Evolutionary conservation across 2,888 invertebrate species (phyloP).

Genomic region (Lamproptera curius): DNA sequence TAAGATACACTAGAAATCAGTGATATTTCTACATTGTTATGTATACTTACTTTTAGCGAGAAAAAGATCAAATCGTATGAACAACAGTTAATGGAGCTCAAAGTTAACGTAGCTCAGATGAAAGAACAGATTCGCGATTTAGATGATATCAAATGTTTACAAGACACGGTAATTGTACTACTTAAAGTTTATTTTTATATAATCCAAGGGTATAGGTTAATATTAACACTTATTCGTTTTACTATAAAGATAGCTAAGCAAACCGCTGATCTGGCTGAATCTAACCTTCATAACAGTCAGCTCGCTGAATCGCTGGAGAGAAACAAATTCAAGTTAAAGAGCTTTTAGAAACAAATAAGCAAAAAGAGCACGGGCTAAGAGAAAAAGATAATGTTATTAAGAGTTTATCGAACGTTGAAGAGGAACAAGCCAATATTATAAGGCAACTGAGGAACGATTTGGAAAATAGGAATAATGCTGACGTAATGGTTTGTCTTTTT

Average conservation of each 20-base stretch:
- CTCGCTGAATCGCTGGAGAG: constrained; percentile 45
- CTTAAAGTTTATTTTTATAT: background rate
- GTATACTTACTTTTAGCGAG: constrained; percentile 41
- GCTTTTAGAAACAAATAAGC: constrained; percentile 33
- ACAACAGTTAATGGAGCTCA: constrained; percentile 47
- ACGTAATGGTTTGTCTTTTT: constrained; percentile 43
- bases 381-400: constrained; percentile 49
- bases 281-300: constrained; percentile 43
- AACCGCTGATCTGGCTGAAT: constrained; percentile 44
- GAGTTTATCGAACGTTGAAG: constrained; percentile 52
- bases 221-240: no score
- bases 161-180: constrained; percentile 43
- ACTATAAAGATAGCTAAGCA: constrained; percentile 46
- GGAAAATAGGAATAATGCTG: constrained; percentile 49
- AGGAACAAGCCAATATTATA: constrained; percentile 57
- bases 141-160: constrained; percentile 49
- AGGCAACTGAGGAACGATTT: constrained; percentile 52
- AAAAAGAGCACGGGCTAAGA: constrained; percentile 40
- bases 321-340: constrained; percentile 46
- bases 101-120: constrained; percentile 47
- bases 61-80: constrained; percentile 53
- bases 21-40: no score
- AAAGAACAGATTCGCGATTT: constrained; percentile 55
- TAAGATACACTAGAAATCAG: no score
- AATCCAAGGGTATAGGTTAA: no score